phyloP scores from a whole-genome alignment of 1,140 invertebrate species.

The Rhagoletis pomonella region DNA sequence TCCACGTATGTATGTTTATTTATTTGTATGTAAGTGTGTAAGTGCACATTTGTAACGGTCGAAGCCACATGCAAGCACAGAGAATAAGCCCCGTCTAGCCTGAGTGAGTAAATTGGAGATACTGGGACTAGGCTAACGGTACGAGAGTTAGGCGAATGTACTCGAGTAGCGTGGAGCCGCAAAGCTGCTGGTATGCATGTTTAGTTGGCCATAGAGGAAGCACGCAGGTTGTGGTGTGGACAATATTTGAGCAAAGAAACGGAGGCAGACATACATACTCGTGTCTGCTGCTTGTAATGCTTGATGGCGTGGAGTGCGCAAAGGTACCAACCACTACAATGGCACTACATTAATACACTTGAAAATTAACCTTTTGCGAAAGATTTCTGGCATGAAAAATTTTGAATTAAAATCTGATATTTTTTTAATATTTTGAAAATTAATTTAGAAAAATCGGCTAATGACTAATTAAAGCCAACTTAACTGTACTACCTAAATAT shows the following conservation, averaged over 20 bases:
- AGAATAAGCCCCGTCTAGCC: not conserved
- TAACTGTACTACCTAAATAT: too few relatives aligned
- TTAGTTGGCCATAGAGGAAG: constrained; percentile 28
- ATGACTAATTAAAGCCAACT: too few relatives aligned
- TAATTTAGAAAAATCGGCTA: too few relatives aligned
- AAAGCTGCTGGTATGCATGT: not conserved
- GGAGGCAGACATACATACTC: not conserved
- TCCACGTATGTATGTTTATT: not conserved
- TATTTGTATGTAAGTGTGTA: not conserved
- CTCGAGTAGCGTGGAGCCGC: not conserved
- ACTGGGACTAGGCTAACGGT: constrained; percentile 15
- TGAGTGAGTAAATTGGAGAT: not conserved
- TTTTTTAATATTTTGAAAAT: too few relatives aligned
- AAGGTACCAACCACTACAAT: not conserved
- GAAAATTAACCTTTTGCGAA: constrained; percentile 12
- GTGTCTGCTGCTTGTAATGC: not conserved
- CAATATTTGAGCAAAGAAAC: constrained; percentile 14
- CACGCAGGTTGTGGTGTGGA: constrained; percentile 42
- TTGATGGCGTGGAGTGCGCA: not conserved
- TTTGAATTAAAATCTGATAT: too few relatives aligned
- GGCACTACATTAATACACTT: not conserved
- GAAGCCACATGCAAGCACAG: not conserved
- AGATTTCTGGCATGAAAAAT: too few relatives aligned
- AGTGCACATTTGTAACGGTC: not conserved
- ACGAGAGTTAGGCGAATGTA: not conserved